phyloP scores from a whole-genome alignment of 1,140 invertebrate genomes.

The Lordiphosa stackelbergi region DNA sequence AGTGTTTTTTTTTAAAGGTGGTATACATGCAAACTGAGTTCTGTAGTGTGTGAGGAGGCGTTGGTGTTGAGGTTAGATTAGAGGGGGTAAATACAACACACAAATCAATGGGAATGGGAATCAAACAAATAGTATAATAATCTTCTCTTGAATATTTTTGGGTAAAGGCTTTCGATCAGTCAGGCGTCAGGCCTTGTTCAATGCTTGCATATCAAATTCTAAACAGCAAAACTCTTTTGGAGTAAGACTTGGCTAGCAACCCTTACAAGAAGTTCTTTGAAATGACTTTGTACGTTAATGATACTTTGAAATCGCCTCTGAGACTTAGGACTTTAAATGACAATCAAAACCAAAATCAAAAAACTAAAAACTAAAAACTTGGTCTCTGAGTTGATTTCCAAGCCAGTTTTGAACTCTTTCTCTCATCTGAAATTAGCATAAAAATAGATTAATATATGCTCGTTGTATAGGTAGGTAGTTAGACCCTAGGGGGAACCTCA shows the following conservation, averaged over 20 bases:
- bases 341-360: background rate
- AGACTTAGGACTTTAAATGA: too few species aligned
- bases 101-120: too few species aligned
- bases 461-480: background rate
- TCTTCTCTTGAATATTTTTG: too few species aligned
- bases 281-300: background rate
- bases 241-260: too few species aligned
- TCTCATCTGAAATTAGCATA: constrained; percentile 46
- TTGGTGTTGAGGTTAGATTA: too few species aligned
- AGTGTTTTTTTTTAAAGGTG: background rate
- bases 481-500: background rate
- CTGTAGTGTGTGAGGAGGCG: background rate
- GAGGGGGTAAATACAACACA: too few species aligned
- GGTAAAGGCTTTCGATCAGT: too few species aligned
- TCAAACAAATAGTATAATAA: too few species aligned
- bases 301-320: constrained; percentile 18
- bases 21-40: background rate
- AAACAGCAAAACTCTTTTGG: too few species aligned
- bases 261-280: background rate
- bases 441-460: constrained; percentile 40
- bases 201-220: too few species aligned
- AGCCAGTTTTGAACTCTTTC: constrained; percentile 10
- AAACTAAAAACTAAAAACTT: constrained; percentile 43
- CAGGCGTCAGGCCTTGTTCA: too few species aligned
- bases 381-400: constrained; percentile 33